Evolutionary conservation across 2,888 invertebrate genomes (phyloP), one percentile per base, ranked within the genome.

Genomic region (Tuberolachnus salignus): DNA sequence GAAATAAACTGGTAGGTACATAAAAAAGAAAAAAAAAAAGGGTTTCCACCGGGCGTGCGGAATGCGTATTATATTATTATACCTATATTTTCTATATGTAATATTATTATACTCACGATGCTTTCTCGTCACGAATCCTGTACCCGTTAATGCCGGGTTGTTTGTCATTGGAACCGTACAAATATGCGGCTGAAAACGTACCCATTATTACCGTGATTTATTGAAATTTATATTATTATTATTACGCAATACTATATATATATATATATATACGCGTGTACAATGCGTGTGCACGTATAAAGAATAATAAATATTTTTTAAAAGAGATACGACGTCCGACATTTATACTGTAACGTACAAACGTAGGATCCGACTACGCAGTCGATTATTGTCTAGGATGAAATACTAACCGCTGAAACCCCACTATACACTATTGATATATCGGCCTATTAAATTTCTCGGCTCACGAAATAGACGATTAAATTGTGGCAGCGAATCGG

Each of bases 91-190:
- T 51, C 0, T n/a, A 51, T 57, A n/a, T 69, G 10, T 10, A 34
- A 34, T 10, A 14, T 64, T 34, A 16, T 23, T 46, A 13, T 75
- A 72, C 73, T 78, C 73, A 82, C 82, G 80, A 71, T 19, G 80
- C 81, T 82, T 90, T 91, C 86, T 95, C 95, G 86, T 95, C 94
- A 14, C 93, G 90, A 81, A 96, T 87, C 64, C 93, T 90, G 83
- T 90, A 88, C 34, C 93, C 94, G 82, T 88, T 88, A 80, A 88
- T 89, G 82, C 90, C 89, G 0, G 94, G 92, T 2, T 88, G 85
- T 83, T 90, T 89, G 8, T 91, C 88, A 75, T 88, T 90, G 81
- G 95, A 95, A 84, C 92, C 94, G 88, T 94, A 95, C 88, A 96
- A 96, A 85, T 91, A 95, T 19, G 95, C 95, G 83, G 94, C 95